Evolutionary conservation across 2,888 invertebrate species (phyloP).

Genomic region (Panopea generosa): DNA sequence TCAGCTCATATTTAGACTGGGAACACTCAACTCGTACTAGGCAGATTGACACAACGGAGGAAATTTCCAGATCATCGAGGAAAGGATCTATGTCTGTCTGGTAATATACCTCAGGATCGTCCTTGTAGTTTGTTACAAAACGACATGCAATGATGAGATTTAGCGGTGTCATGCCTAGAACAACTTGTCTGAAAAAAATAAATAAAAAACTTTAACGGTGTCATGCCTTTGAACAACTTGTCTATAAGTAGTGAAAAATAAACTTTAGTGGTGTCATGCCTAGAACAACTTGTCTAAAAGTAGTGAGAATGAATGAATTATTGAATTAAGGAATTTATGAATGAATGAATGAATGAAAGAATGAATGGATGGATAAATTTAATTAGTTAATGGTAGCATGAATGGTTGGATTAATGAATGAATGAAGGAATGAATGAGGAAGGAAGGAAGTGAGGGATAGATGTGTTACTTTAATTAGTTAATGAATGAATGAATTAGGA

Average conservation of each 20-base stretch:
- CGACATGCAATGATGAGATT: conserved; percentile 44
- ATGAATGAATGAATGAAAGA: no score
- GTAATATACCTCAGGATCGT: conserved; percentile 46
- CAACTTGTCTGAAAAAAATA: conserved; percentile 32
- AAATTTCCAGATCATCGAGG: conserved; percentile 42
- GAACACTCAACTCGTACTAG: conserved; percentile 16
- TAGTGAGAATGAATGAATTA: no score
- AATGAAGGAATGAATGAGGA: no score
- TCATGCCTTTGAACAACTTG: background rate
- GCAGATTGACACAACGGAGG: conserved; percentile 35
- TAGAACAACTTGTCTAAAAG: no score
- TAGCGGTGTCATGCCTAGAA: conserved; percentile 44
- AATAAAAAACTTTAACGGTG: conserved; percentile 1
- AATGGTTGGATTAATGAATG: no score
- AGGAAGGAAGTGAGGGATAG: no score
- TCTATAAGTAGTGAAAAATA: background rate
- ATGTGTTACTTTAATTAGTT: no score
- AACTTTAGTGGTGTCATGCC: no score
- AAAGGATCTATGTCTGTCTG: conserved; percentile 31
- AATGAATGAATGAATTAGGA: no score
- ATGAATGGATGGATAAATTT: no score
- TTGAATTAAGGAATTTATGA: no score
- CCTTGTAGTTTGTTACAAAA: conserved; percentile 38
- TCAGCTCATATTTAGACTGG: background rate
- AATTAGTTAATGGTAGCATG: no score